These are phyloP conservation scores for Hepsetus odoe DNA, from an alignment of 2,113 vertebrate genomes.

Conservation along the genomic window DNA sequence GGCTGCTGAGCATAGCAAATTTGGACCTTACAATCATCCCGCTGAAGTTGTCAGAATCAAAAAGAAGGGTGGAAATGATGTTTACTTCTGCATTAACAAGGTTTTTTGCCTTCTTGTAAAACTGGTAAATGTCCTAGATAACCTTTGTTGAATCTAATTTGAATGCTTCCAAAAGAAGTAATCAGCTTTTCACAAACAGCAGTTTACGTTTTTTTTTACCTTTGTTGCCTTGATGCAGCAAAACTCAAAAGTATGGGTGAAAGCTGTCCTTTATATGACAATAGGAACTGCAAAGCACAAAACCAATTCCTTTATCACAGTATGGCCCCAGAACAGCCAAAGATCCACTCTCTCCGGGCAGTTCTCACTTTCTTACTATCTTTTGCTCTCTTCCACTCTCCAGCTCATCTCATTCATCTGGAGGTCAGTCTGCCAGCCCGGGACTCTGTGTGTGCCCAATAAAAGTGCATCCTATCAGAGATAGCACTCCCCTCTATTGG, in stretches of 20 bases:
- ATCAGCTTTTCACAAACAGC: neutral
- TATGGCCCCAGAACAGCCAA: slow-evolving; percentile 38
- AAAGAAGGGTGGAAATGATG: neutral
- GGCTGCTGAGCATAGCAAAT: too few species aligned
- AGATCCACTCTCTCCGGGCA: slow-evolving; percentile 51
- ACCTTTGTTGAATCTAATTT: slow-evolving; percentile 19
- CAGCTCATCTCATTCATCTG: slow-evolving; percentile 58
- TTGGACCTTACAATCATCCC: neutral
- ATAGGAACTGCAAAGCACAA: slow-evolving; percentile 19
- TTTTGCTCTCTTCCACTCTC: slow-evolving; percentile 51
- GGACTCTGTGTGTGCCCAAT: slow-evolving; percentile 55
- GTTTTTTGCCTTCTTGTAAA: neutral
- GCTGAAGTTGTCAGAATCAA: slow-evolving; percentile 16
- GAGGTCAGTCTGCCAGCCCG: slow-evolving; percentile 54
- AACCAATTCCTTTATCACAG: slow-evolving; percentile 47
- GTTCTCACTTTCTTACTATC: slow-evolving; percentile 49
- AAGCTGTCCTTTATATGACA: slow-evolving; percentile 9
- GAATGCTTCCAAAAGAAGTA: neutral
- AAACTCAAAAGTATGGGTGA: neutral
- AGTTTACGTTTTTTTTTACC: slow-evolving; percentile 12
- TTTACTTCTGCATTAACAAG: too few species aligned
- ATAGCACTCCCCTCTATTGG: slow-evolving; percentile 54
- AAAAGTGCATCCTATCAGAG: slow-evolving; percentile 54
- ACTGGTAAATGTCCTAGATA: neutral
- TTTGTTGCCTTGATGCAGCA: neutral